Conservation (phyloP, 53 echinoderm and acorn worm genomes). For the Henricia sp. region DNA sequence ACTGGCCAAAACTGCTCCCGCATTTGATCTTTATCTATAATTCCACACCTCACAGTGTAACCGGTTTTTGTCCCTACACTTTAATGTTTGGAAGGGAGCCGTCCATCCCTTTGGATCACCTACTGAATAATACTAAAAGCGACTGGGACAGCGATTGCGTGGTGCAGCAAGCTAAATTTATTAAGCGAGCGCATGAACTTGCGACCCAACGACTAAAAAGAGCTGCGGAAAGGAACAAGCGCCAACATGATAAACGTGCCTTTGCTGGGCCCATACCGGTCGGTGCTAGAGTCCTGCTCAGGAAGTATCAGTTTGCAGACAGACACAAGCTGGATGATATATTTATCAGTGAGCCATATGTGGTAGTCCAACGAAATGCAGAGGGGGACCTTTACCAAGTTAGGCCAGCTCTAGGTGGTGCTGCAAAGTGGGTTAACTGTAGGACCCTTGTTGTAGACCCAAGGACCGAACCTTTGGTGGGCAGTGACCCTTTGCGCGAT, state of each 20-base stretch:
- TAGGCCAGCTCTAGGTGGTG: slow-evolving; percentile 60
- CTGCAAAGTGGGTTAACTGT: slow-evolving; percentile 40
- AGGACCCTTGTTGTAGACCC: slow-evolving; percentile 57
- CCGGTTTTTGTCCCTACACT: slow-evolving; percentile 6
- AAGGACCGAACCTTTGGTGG: too few species aligned
- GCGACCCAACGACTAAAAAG: neutral
- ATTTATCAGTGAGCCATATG: slow-evolving; percentile 48
- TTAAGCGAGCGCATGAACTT: neutral
- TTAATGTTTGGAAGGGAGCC: slow-evolving; percentile 26
- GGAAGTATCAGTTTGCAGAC: slow-evolving; percentile 47
- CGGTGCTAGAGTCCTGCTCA: slow-evolving; percentile 19
- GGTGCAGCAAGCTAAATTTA: neutral
- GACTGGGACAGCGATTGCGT: slow-evolving; percentile 1
- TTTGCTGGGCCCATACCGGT: neutral
- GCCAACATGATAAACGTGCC: too few species aligned
- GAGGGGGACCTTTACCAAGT: slow-evolving; percentile 35
- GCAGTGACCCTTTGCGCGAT: too few species aligned
- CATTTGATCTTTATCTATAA: slow-evolving; percentile 31
- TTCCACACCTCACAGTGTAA: slow-evolving; percentile 49
- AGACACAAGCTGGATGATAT: slow-evolving; percentile 68
- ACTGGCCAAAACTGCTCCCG: slow-evolving; percentile 33
- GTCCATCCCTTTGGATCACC: slow-evolving; percentile 11
- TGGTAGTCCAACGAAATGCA: slow-evolving; percentile 37
- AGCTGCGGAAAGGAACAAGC: neutral
- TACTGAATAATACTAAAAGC: neutral